phyloP scores from a whole-genome alignment of 2,113 vertebrate species.

The Ctenodactylus gundi region DNA sequence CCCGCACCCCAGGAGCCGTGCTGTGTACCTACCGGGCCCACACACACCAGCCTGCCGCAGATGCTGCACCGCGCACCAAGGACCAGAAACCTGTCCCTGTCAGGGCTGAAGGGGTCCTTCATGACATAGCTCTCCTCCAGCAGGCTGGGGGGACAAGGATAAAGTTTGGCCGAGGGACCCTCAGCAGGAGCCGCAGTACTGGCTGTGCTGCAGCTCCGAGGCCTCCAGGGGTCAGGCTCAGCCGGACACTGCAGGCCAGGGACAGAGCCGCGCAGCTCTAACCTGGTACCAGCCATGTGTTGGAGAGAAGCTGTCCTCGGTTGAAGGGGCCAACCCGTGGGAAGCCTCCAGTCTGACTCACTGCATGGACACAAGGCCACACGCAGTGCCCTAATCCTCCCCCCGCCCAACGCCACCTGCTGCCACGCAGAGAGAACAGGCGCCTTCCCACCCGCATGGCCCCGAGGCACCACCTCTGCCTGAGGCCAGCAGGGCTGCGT shows the following conservation, averaged over 20 bases:
- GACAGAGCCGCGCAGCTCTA: too few relatives aligned
- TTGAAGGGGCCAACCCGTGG: background rate
- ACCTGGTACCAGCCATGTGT: too few relatives aligned
- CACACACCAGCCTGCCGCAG: slow-evolving; percentile 87
- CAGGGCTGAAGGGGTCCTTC: slow-evolving; percentile 90
- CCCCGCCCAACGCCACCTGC: background rate
- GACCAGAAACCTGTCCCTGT: slow-evolving; percentile 89
- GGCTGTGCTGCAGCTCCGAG: background rate
- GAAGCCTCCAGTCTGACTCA: background rate
- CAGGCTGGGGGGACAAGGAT: slow-evolving; percentile 81
- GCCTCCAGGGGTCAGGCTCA: too few relatives aligned
- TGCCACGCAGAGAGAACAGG: accelerated
- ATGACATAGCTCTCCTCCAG: slow-evolving; percentile 91
- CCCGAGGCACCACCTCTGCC: background rate
- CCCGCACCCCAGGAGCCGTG: background rate
- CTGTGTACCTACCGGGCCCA: slow-evolving; percentile 84
- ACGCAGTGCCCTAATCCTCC: too few relatives aligned
- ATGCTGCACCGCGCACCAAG: slow-evolving; percentile 88
- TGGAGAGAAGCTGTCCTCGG: background rate
- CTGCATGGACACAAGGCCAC: background rate
- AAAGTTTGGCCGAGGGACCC: too few relatives aligned
- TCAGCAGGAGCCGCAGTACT: background rate
- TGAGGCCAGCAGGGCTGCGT: background rate
- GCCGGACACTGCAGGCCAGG: background rate
- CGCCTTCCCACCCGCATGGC: too few relatives aligned